phyloP scores from a whole-genome alignment of 2,113 vertebrate species.

The Prochilodus magdalenae region DNA sequence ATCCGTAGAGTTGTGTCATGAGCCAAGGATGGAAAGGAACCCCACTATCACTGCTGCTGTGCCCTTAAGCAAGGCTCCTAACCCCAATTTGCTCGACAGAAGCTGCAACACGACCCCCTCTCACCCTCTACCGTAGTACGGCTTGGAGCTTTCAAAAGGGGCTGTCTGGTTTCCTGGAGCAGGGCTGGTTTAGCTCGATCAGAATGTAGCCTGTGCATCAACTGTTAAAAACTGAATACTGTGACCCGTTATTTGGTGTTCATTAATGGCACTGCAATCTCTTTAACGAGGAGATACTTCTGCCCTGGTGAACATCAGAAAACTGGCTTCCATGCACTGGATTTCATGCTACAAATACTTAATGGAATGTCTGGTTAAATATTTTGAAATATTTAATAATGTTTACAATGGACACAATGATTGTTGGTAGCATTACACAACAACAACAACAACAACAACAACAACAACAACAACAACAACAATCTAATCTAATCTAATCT shows the following conservation, averaged over 20 bases:
- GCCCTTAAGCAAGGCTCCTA: conserved; percentile 14
- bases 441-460: too few relatives aligned
- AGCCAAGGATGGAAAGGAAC: conserved; percentile 14
- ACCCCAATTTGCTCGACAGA: conserved; percentile 7
- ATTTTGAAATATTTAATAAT: too few relatives aligned
- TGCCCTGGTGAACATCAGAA: background rate
- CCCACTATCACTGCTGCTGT: background rate
- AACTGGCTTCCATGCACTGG: background rate
- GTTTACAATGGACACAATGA: too few relatives aligned
- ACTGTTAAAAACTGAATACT: background rate
- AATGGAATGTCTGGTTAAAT: too few relatives aligned
- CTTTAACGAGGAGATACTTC: too few relatives aligned
- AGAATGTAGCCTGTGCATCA: background rate
- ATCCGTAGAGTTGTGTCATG: background rate
- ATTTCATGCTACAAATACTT: background rate
- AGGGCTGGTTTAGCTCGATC: background rate
- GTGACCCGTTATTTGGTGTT: background rate
- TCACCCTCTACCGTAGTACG: background rate
- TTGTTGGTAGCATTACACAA: too few relatives aligned
- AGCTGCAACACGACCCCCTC: background rate
- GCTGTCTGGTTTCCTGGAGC: background rate
- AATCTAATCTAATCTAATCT: too few relatives aligned
- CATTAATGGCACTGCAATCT: background rate
- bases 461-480: too few relatives aligned
- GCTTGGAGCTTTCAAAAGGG: conserved; percentile 19